phyloP scores from a whole-genome alignment of 2,113 vertebrate species.

The Xyliphius kryptos region DNA sequence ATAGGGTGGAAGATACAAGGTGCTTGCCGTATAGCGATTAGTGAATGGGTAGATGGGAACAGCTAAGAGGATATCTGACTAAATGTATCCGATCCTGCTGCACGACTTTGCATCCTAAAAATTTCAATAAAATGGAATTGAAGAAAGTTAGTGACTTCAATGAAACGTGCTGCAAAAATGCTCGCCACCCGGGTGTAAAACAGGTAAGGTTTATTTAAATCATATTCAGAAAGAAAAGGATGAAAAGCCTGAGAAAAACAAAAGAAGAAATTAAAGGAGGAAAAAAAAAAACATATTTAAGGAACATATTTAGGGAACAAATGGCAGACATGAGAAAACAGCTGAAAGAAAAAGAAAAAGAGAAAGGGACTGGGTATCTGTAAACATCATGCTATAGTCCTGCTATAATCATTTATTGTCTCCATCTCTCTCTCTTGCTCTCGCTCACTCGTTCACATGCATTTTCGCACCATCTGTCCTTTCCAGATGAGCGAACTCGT shows the following conservation, averaged over 20 bases:
- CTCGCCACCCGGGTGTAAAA: no score
- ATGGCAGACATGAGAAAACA: neutral
- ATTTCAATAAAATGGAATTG: no score
- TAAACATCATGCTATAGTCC: neutral
- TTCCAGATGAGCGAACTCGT: neutral
- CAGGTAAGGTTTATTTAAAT: no score
- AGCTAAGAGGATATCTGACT: no score
- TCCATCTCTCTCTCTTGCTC: constrained; percentile 6
- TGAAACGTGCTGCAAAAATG: no score
- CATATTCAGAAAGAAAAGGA: no score
- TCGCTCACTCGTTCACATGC: constrained; percentile 1
- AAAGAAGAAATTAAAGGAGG: neutral
- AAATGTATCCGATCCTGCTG: no score
- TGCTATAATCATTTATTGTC: constrained; percentile 23
- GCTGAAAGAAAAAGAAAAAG: neutral
- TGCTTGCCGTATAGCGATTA: no score
- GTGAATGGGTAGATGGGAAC: no score
- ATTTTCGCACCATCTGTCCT: constrained; percentile 13
- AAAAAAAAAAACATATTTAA: neutral
- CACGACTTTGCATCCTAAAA: no score
- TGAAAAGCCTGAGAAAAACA: neutral
- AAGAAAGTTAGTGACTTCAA: no score
- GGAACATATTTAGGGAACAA: neutral
- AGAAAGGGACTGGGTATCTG: neutral
- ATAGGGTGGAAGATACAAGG: no score